Conservation (phyloP, 1,140 invertebrate genomes). For the Drosophila ananassae region DNA sequence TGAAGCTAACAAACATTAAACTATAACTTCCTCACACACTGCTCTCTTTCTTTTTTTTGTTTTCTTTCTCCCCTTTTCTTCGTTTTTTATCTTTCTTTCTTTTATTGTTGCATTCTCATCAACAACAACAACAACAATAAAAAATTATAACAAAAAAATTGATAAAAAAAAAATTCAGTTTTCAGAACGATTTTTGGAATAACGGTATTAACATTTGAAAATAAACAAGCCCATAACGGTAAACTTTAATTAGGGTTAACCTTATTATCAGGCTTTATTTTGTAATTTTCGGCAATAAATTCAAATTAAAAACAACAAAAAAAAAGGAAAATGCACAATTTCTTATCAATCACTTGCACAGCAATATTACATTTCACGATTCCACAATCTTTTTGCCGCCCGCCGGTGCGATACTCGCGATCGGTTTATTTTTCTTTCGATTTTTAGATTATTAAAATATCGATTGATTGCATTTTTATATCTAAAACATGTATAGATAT, state of each 20-base stretch:
- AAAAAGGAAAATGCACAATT: background rate
- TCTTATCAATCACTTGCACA: conserved; percentile 1
- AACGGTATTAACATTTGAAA: background rate
- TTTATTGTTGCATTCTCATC: conserved; percentile 38
- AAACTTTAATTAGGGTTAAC: background rate
- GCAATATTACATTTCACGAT: background rate
- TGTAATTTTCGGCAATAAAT: background rate
- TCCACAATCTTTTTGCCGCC: background rate
- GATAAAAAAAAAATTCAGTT: background rate
- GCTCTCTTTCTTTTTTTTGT: background rate
- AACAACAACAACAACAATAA: conserved; percentile 19
- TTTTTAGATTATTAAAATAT: too few relatives aligned
- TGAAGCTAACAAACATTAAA: conserved; percentile 78
- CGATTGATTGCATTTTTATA: too few relatives aligned
- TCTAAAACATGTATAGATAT: too few relatives aligned
- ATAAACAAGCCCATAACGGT: background rate
- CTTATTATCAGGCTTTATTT: background rate
- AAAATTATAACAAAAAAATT: background rate
- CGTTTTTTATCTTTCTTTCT: background rate
- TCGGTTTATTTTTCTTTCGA: background rate
- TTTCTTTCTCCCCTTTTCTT: background rate
- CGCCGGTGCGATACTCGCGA: background rate
- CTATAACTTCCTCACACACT: conserved; percentile 70
- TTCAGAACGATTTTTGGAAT: background rate
- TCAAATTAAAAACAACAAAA: background rate